Conservation (phyloP, 2,888 invertebrate species). For the Hyles lineata region DNA sequence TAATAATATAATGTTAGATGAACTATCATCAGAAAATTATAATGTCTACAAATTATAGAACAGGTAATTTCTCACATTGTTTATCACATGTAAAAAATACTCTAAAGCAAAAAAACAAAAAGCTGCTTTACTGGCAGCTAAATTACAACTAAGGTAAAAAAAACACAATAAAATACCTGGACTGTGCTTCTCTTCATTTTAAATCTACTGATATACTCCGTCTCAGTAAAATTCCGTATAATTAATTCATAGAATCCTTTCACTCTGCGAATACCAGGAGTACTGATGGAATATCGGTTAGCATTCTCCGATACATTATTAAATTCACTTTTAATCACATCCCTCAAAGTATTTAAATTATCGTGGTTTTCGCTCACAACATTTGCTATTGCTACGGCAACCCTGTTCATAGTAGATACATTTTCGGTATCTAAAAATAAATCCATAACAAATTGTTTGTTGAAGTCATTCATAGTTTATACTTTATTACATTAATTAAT, state of each 20-base stretch:
- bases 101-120: too few species aligned
- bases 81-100: too few species aligned
- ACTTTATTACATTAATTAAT: conserved; percentile 47
- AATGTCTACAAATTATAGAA: too few species aligned
- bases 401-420: conserved; percentile 64
- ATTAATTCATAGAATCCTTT: conserved; percentile 63
- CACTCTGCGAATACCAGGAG: conserved; percentile 40
- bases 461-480: conserved; percentile 59
- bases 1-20: too few species aligned
- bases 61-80: too few species aligned
- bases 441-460: conserved; percentile 70
- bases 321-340: conserved; percentile 54
- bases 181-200: conserved; percentile 70
- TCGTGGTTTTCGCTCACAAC: conserved; percentile 70
- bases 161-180: conserved; percentile 53
- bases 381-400: conserved; percentile 69
- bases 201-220: conserved; percentile 64
- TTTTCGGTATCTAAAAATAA: conserved; percentile 72
- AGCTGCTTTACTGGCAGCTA: not conserved
- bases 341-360: conserved; percentile 58
- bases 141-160: not conserved
- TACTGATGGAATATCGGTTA: conserved; percentile 31
- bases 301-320: conserved; percentile 37
- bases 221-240: conserved; percentile 59
- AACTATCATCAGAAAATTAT: too few species aligned